A percentile compares a stretch with the other conserved stretches of the same genome.
Evolutionary conservation across 2,888 invertebrate species (phyloP).

Genomic region (Lamellibrachia columna): DNA sequence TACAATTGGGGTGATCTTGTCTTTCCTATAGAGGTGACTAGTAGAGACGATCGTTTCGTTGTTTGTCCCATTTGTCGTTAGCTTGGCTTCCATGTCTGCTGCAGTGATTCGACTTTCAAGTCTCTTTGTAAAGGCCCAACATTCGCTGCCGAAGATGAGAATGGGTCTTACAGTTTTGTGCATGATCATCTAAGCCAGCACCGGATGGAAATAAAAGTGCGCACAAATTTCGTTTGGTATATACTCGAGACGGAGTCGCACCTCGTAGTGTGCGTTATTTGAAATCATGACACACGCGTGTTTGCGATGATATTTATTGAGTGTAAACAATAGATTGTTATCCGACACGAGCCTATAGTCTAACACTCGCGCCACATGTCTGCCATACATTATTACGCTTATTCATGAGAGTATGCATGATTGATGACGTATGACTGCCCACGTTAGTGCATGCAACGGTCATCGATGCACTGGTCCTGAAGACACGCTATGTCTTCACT

Average conservation of each 20-base stretch:
- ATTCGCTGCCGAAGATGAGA: no score
- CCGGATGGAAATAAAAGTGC: neutral
- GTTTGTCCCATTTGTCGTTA: no score
- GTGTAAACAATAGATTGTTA: neutral
- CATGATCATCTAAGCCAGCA: no score
- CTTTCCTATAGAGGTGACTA: no score
- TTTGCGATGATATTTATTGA: neutral
- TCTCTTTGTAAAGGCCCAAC: no score
- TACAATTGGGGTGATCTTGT: no score
- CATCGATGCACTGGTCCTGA: neutral
- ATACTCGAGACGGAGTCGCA: neutral
- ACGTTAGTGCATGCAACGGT: neutral
- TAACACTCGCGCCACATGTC: neutral
- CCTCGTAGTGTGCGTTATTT: neutral
- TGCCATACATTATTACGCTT: neutral
- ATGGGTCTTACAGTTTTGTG: no score
- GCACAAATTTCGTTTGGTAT: neutral
- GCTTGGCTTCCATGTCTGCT: no score
- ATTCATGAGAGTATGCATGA: slow-evolving; percentile 4
- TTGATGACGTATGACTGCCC: neutral
- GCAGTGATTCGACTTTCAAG: no score
- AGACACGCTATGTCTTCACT: neutral
- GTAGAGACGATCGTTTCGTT: no score
- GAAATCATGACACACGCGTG: neutral
- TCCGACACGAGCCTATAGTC: neutral